These are phyloP conservation scores for Adrianichthys oophorus DNA, from an alignment of 2,797 vertebrate genomes.

Conservation along the genomic window DNA sequence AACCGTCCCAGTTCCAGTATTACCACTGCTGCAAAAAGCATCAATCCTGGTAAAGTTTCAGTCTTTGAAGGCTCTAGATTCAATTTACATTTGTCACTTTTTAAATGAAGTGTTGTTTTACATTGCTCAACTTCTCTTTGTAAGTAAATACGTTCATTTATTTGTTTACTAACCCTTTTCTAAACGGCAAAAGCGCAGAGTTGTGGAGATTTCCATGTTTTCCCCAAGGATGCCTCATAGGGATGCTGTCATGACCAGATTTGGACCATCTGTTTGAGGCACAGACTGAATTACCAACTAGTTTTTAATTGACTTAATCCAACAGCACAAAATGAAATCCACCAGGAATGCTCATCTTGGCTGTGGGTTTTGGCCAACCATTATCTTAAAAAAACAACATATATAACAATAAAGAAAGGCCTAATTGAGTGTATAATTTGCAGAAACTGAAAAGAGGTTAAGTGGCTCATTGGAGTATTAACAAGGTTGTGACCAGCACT, in stretches of 20 bases:
- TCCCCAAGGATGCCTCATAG: constrained; percentile 69
- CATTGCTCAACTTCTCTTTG: constrained; percentile 27
- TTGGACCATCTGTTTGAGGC: constrained; percentile 58
- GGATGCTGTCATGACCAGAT: constrained; percentile 64
- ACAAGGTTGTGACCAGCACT: constrained; percentile 67
- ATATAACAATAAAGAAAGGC: constrained; percentile 47
- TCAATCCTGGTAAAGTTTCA: constrained; percentile 59
- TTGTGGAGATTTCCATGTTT: constrained; percentile 42
- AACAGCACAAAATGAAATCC: constrained; percentile 16
- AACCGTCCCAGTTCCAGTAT: constrained; percentile 32
- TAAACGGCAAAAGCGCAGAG: constrained; percentile 58
- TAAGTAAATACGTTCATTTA: constrained; percentile 32
- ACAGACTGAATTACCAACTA: constrained; percentile 40
- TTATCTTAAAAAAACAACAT: constrained; percentile 57
- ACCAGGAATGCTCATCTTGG: constrained; percentile 19
- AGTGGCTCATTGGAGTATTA: constrained; percentile 70
- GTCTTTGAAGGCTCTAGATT: constrained; percentile 60
- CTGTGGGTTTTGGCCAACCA: constrained; percentile 58
- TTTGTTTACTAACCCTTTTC: constrained; percentile 39
- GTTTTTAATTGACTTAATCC: constrained; percentile 26
- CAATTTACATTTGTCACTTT: constrained; percentile 34
- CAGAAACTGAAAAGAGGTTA: constrained; percentile 62
- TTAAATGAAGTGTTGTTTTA: constrained; percentile 46
- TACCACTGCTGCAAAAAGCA: constrained; percentile 67
- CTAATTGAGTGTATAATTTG: constrained; percentile 76